A percentile compares a stretch with the other conserved stretches of the same genome.
Conservation (phyloP, 2,797 vertebrate genomes). For the Tokudaia muenninki region DNA sequence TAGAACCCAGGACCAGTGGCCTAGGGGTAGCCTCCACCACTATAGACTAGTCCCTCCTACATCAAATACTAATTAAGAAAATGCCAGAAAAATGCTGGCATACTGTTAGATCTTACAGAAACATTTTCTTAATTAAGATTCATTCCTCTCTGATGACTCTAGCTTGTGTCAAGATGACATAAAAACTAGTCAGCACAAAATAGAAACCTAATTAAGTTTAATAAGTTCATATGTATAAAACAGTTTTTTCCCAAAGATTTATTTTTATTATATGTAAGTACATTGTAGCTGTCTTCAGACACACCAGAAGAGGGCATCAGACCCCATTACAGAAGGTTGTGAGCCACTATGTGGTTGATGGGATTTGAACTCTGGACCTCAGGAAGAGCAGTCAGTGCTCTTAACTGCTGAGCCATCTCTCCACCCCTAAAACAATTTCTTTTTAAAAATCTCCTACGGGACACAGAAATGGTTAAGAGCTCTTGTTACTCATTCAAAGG, state of each 20-base stretch:
- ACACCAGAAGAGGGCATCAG: too few species aligned
- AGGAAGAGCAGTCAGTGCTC: too few species aligned
- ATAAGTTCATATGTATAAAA: background rate
- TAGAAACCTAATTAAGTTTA: background rate
- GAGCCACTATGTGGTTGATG: too few species aligned
- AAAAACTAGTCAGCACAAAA: background rate
- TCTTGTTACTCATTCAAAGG: background rate
- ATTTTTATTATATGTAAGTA: too few species aligned
- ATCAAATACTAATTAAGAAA: background rate
- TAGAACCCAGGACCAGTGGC: background rate
- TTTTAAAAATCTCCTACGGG: background rate
- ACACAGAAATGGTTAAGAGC: background rate
- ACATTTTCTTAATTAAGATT: background rate
- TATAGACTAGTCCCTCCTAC: too few species aligned
- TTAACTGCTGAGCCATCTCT: too few species aligned
- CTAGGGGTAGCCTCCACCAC: background rate
- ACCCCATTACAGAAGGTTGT: too few species aligned
- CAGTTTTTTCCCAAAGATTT: background rate
- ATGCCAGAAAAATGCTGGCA: background rate
- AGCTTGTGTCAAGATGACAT: background rate
- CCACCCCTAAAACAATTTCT: background rate
- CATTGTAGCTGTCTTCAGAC: too few species aligned
- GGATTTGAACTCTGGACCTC: too few species aligned
- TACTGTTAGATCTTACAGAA: background rate
- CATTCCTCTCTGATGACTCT: background rate